Conservation (phyloP, 2,888 invertebrate genomes). For the Tenthredo scrophulariae region DNA sequence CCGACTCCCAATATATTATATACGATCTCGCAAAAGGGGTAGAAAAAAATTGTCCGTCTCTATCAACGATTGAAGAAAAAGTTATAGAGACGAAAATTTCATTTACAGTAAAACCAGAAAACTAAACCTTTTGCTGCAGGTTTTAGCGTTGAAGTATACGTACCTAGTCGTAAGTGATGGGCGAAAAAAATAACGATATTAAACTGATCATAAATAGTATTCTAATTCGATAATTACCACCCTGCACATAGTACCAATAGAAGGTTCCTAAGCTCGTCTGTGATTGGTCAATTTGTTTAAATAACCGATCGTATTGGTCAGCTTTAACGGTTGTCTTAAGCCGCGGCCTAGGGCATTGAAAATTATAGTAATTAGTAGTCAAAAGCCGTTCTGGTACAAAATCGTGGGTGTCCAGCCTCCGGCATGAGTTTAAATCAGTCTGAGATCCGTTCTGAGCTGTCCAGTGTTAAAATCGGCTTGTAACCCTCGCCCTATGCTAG, state of each 20-base stretch:
- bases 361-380: conserved; percentile 67
- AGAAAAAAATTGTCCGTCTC: neutral
- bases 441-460: conserved; percentile 28
- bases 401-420: conserved; percentile 52
- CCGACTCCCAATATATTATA: neutral
- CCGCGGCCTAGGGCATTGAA: conserved; percentile 57
- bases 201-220: conserved; percentile 62
- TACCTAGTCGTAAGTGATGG: neutral
- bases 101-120: neutral
- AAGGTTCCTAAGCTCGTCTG: conserved; percentile 50
- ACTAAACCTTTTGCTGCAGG: neutral
- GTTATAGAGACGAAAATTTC: neutral
- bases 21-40: neutral
- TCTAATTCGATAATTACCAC: conserved; percentile 67
- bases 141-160: neutral
- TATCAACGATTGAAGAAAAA: neutral
- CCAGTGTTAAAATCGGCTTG: conserved; percentile 24
- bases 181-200: neutral
- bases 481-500: conserved; percentile 49
- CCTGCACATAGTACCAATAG: conserved; percentile 35
- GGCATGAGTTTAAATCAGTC: conserved; percentile 53
- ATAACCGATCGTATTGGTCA: conserved; percentile 57
- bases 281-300: conserved; percentile 68
- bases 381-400: conserved; percentile 21
- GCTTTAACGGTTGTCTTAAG: conserved; percentile 55